These are phyloP conservation scores for Chironomus tepperi DNA, from an alignment of 1,140 invertebrate genomes.

Conservation along the genomic window DNA sequence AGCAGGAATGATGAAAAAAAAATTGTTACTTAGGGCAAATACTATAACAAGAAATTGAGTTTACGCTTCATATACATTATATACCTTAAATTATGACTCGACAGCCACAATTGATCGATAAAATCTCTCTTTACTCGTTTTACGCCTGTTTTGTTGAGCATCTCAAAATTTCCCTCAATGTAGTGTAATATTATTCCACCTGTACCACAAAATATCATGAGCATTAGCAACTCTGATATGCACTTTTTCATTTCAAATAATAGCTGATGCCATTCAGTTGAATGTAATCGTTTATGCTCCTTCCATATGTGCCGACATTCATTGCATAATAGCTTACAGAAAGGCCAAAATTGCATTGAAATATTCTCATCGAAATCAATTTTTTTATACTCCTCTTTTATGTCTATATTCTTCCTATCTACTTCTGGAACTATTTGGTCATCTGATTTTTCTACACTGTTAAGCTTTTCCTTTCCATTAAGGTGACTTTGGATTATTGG, in stretches of 20 bases:
- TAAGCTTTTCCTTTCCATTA: constrained; percentile 1
- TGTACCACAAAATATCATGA: constrained; percentile 64
- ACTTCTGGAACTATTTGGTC: background rate
- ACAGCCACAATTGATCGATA: constrained; percentile 67
- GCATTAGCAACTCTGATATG: constrained; percentile 51
- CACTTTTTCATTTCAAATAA: constrained; percentile 54
- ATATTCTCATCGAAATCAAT: background rate
- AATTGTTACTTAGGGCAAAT: background rate
- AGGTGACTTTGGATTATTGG: background rate
- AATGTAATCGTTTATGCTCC: constrained; percentile 49
- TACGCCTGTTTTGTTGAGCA: constrained; percentile 79
- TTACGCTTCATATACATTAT: background rate
- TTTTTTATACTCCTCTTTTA: background rate
- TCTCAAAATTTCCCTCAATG: constrained; percentile 71
- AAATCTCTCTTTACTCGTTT: constrained; percentile 78
- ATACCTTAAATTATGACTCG: constrained; percentile 61
- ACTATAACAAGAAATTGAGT: background rate
- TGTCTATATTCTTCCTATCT: background rate
- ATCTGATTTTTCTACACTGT: constrained; percentile 6
- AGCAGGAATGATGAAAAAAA: background rate
- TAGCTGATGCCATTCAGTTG: constrained; percentile 45
- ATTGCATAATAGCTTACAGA: constrained; percentile 28
- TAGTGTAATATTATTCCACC: constrained; percentile 68
- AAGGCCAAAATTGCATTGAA: constrained; percentile 26
- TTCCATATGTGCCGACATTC: constrained; percentile 45